Base-by-base conservation (phyloP, 2,113 vertebrate genomes). In the Channa argus region DNA sequence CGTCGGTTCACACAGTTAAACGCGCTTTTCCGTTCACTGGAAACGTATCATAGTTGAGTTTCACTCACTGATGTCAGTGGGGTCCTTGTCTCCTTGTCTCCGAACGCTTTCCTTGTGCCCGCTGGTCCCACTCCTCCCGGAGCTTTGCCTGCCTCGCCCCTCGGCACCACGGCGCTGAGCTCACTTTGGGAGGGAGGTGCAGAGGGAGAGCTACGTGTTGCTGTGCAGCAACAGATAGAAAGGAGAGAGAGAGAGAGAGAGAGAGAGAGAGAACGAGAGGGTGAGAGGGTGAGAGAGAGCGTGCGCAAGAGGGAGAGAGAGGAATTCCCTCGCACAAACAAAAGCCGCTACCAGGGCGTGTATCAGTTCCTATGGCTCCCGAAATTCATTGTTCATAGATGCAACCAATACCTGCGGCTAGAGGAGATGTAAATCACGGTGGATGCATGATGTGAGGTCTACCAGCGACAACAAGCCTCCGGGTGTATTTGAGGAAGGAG, bases 191-290 rank as follows among this genome's bases (percentile, higher is more conserved):
- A 85, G 84, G 90, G 87, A 61, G 87, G 84, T 71, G 80, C 80
- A 75, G 54, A 54, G 67, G 72, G 75, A 80, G 59, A 67, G 87
- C 86, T 87, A 92, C 83, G 83, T 92, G 91, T 94, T 94, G 92
- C 91, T 90, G 89, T 83, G 83, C 89, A 90, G 87, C 91, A 90
- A 91, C 87, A 91, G 88, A 90, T 85, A 92, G 63, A 79, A 34
- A 73, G 62, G 72, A 38, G 11, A 56, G 50, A 44, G 50, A 67
- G 76, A 49, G 37, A 50, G 62, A 59, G 62, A 60, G 51, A 60
- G 49, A 49, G 55, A 53, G 49, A 59, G 14, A 39, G 70, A 72
- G 58, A 47, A 58, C 24, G 69, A 50, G 54, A 46, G 64, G 34
- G 63, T 39, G 59, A 63, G 58, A 36, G 60, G 70, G 49, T 66